Conservation (phyloP, 2,113 vertebrate species). For the Centropus unirufus region DNA sequence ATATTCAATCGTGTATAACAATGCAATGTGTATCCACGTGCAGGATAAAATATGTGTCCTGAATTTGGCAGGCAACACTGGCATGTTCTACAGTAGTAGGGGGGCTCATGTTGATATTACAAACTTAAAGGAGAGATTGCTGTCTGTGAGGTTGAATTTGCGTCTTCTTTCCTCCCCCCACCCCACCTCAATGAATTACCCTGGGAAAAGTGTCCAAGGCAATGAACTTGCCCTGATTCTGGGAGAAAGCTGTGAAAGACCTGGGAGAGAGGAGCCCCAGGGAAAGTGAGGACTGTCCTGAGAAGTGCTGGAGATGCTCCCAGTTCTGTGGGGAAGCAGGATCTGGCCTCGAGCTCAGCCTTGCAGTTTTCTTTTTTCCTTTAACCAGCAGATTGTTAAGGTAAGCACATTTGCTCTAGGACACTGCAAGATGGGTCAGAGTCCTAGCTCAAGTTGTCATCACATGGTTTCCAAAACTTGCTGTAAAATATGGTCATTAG, state of each 20-base stretch:
- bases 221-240: background rate
- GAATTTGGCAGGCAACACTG: background rate
- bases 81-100: background rate
- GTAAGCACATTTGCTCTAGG: background rate
- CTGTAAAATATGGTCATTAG: background rate
- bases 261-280: background rate
- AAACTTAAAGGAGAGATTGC: background rate
- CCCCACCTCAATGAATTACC: background rate
- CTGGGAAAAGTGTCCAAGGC: background rate
- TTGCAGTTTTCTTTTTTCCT: background rate
- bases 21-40: background rate
- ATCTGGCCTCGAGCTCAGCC: background rate
- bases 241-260: background rate
- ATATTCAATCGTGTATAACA: background rate
- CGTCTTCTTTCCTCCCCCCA: background rate
- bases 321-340: background rate
- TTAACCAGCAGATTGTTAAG: background rate
- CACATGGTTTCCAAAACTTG: background rate
- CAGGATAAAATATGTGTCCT: background rate
- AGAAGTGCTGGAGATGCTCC: background rate
- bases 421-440: background rate
- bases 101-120: background rate
- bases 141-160: background rate
- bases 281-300: background rate
- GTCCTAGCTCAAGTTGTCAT: background rate